Evolutionary conservation across 2,888 invertebrate genomes (phyloP), one percentile per base, ranked within the genome.

Genomic region (Eupelmus urozonus): DNA sequence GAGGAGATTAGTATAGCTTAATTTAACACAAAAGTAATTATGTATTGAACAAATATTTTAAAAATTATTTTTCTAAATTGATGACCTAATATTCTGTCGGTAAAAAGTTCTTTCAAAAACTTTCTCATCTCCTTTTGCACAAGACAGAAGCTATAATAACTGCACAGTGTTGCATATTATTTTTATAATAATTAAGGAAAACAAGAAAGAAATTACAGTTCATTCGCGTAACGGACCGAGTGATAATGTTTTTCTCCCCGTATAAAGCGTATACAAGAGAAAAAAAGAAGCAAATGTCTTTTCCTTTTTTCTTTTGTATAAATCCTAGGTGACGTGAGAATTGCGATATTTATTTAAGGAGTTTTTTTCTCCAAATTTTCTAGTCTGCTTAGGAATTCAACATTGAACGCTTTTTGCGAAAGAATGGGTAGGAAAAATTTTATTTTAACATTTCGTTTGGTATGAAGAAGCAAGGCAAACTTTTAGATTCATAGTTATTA

Each of bases 281-380:
- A 40, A 45, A 25, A 63, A 51, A 65, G 13, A 49, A n/a, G 29
- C 51, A 49, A 51, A 49, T 5, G 7, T 45, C 40, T 25, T 63
- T 42, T 13, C 23, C 20, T 63, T 23, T 23, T 29, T 29, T 29
- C 16, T 51, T 25, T 60, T 59, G 27, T 59, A 13, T 25, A 59
- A 2, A 9, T 4, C 13, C 25, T 27, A 2, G 18, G n/a, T n/a
- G 34, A 29, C 9, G 9, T 59, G 23, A 62, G 42, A 20, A 65
- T 3, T 27, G n/a, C 11, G n/a, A 18, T 29, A 9, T 51, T 65
- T 29, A 51, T 66, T 40, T 23, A 25, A 34, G 34, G 34, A 51
- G 34, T 60, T 60, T 62, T 72, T n/a, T 4, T 27, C 20, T 72
- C 42, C 40, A 27, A 63, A 42, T 25, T 27, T 72, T 72, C 72